Evolutionary conservation across 1,140 invertebrate species (phyloP), one percentile per base, ranked within the genome.

Genomic region (Saccostrea glomerata): DNA sequence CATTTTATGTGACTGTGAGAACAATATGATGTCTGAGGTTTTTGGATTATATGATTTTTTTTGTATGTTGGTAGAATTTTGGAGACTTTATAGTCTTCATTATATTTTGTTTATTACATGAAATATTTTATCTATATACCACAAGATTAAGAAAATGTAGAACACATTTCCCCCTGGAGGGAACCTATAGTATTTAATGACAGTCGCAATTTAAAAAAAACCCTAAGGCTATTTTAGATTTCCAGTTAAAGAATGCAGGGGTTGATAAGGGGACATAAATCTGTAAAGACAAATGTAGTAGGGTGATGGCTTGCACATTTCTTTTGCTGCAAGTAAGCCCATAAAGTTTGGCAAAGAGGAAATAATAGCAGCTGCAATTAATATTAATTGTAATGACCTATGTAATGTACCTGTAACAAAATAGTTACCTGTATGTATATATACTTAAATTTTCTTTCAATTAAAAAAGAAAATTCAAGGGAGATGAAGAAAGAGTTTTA

Each of bases 351-450:
- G 25, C 23, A 36, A 30, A 15, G 58, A 36, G 12, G 70, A 36
- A 36, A 77, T 77, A 30, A 25, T 77, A 77, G 70, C 15, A 36
- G 15, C 70, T 77, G 70, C 70, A 77, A 77, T 77, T 66, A 66
- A 77, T 25, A 12, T 30, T 70, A 23, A 70, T 25, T 77, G 30
- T 20, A 63, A 47, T 47, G 6, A 47, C 47, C 47, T 11, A 66
- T 20, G 60, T 36, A 15, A 13, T 77, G 25, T 40, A 77, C 70
- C 25, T 36, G 15, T 36, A 12, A 4, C 70, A 30, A 30, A 30
- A 77, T 13, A 2, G 25, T 30, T 25, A 36, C 25, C 70, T 40
- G 17, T n/a, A 20, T 20, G 17, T 63, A n/a, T 36, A 47, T 47
- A 36, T 47, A 47, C 47, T 9, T 47, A 47, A 47, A 47, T 47